Percentiles rank a stretch among this genome's conserved stretches.
These are phyloP conservation scores for Alitta virens DNA, from an alignment of 2,888 invertebrate species.

Conservation along the genomic window DNA sequence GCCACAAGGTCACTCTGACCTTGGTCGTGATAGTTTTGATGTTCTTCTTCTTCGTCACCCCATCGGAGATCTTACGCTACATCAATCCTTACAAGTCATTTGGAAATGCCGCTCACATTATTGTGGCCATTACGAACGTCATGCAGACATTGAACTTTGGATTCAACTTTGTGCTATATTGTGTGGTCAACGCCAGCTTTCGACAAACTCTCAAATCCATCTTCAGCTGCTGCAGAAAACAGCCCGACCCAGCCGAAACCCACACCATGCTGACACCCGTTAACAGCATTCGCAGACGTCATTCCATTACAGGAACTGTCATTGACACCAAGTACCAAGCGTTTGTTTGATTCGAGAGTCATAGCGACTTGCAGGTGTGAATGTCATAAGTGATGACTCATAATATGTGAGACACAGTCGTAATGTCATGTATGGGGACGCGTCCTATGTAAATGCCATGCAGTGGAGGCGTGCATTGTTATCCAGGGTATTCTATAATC, in stretches of 20 bases:
- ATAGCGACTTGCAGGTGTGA: too few species aligned
- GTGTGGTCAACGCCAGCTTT: constrained; percentile 74
- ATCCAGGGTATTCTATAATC: too few species aligned
- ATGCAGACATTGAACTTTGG: constrained; percentile 64
- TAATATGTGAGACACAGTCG: too few species aligned
- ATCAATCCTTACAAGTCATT: constrained; percentile 16
- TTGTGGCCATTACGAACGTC: constrained; percentile 13
- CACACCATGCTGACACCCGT: not conserved
- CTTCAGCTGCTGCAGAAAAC: not conserved
- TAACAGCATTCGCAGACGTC: not conserved
- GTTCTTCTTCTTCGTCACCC: constrained; percentile 47
- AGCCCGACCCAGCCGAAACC: not conserved
- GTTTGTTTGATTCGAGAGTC: too few species aligned
- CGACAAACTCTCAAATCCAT: constrained; percentile 62
- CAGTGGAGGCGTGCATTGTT: too few species aligned
- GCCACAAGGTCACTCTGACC: constrained; percentile 43
- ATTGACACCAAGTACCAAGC: too few species aligned
- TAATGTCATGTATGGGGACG: too few species aligned
- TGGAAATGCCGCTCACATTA: constrained; percentile 7
- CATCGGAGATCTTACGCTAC: constrained; percentile 38
- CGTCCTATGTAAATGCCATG: too few species aligned
- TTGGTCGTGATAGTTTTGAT: constrained; percentile 47
- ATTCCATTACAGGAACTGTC: too few species aligned
- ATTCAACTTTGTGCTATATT: constrained; percentile 74
- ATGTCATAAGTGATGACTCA: too few species aligned